These are phyloP conservation scores for Intellagama lesueurii DNA, from an alignment of 2,797 vertebrate species.

Conservation along the genomic window DNA sequence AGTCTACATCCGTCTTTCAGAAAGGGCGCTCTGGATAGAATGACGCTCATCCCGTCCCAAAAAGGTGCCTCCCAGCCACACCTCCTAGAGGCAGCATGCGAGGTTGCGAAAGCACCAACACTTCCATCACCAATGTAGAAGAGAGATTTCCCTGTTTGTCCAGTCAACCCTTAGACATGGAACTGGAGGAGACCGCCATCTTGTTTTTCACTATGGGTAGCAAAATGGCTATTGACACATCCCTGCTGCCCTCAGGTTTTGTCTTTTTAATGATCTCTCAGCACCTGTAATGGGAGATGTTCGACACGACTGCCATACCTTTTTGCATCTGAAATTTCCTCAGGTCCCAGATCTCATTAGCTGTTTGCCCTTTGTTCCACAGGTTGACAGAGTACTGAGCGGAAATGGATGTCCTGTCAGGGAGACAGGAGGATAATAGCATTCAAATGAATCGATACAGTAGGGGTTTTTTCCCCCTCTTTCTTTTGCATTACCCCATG, in stretches of 20 bases:
- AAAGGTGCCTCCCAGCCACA: too few relatives aligned
- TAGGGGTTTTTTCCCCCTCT: conserved; percentile 34
- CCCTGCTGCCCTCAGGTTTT: fast-evolving
- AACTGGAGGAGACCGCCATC: too few relatives aligned
- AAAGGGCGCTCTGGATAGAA: neutral
- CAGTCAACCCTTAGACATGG: too few relatives aligned
- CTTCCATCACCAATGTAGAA: too few relatives aligned
- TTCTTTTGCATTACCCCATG: conserved; percentile 49
- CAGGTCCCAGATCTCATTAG: conserved; percentile 49
- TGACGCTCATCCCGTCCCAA: too few relatives aligned
- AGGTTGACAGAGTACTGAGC: conserved; percentile 41
- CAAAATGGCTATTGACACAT: too few relatives aligned
- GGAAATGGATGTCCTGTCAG: conserved; percentile 68
- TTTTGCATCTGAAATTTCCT: conserved; percentile 33
- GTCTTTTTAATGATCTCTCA: neutral
- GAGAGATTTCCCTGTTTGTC: too few relatives aligned
- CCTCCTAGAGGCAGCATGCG: too few relatives aligned
- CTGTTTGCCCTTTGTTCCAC: conserved; percentile 61
- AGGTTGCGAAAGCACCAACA: too few relatives aligned
- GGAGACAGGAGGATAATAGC: conserved; percentile 54
- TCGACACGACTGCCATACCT: conserved; percentile 9
- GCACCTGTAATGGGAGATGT: neutral
- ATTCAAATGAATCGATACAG: conserved; percentile 64
- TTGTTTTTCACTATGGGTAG: neutral
- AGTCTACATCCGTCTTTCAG: neutral